phyloP scores from a whole-genome alignment of 1,140 invertebrate species.

The Ptiloglossa arizonensis region DNA sequence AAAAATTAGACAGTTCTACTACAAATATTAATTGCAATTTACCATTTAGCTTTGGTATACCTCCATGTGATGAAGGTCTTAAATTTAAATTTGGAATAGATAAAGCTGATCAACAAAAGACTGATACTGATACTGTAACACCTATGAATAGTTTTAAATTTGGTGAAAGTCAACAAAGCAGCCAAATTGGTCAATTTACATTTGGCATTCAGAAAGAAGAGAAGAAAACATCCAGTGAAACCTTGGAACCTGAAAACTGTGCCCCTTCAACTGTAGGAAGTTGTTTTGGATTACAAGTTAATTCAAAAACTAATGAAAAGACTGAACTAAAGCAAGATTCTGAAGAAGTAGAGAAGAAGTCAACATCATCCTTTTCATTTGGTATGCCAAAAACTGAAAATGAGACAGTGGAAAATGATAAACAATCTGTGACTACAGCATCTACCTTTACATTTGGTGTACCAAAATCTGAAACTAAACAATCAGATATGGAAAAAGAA shows the following conservation, averaged over 20 bases:
- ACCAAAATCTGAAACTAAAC: conserved; percentile 44
- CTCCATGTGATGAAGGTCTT: conserved; percentile 61
- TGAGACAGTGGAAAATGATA: conserved; percentile 26
- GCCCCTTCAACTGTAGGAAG: background rate
- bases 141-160: conserved; percentile 68
- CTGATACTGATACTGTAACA: conserved; percentile 38
- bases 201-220: conserved; percentile 74
- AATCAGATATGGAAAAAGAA: conserved; percentile 29
- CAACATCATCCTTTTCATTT: conserved; percentile 69
- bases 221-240: conserved; percentile 38
- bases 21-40: conserved; percentile 62
- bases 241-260: conserved; percentile 18
- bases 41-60: conserved; percentile 72
- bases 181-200: conserved; percentile 63
- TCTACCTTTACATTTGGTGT: conserved; percentile 49
- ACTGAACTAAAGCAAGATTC: conserved; percentile 12
- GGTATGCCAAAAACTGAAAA: conserved; percentile 66
- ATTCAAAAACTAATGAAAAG: conserved; percentile 28
- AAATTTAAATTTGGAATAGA: conserved; percentile 81
- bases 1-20: conserved; percentile 47
- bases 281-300: conserved; percentile 35
- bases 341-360: conserved; percentile 15
- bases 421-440: conserved; percentile 15
- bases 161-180: conserved; percentile 47
- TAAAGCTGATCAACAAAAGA: conserved; percentile 65